A percentile compares a stretch with the other conserved stretches of the same genome.
Conservation (phyloP, 2,888 invertebrate species). For the Microctonus hyperodae region DNA sequence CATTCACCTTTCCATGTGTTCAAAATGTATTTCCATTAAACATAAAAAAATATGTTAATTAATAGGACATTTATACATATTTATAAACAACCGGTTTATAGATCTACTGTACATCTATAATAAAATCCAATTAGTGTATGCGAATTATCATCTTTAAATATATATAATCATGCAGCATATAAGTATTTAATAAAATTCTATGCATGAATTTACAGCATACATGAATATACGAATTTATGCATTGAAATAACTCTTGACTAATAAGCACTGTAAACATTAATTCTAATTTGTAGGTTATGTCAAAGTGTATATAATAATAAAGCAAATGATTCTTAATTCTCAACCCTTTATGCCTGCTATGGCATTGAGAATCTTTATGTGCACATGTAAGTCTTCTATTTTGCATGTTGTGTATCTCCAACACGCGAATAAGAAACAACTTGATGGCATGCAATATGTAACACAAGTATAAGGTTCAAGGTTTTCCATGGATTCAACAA, state of each 20-base stretch:
- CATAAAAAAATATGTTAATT: neutral
- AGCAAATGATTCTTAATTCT: neutral
- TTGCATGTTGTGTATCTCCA: neutral
- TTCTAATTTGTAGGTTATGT: too few species aligned
- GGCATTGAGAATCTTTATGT: neutral
- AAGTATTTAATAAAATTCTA: neutral
- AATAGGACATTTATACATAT: neutral
- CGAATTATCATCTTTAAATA: neutral
- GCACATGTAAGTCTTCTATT: too few species aligned
- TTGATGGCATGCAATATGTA: neutral
- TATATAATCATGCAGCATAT: neutral
- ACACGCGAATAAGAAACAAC: neutral
- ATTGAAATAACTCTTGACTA: neutral
- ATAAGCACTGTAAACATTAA: neutral
- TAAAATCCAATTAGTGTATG: neutral
- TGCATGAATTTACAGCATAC: neutral
- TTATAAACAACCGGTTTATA: neutral
- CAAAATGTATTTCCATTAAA: neutral
- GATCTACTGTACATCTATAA: neutral
- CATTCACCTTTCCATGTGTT: neutral
- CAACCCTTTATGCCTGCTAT: too few species aligned
- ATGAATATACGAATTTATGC: neutral
- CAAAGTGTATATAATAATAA: too few species aligned
- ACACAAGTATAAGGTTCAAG: slow-evolving; percentile 29
- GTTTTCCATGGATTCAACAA: slow-evolving; percentile 25